Conservation (phyloP, 2,113 vertebrate genomes). For the Corydoras sp. region DNA sequence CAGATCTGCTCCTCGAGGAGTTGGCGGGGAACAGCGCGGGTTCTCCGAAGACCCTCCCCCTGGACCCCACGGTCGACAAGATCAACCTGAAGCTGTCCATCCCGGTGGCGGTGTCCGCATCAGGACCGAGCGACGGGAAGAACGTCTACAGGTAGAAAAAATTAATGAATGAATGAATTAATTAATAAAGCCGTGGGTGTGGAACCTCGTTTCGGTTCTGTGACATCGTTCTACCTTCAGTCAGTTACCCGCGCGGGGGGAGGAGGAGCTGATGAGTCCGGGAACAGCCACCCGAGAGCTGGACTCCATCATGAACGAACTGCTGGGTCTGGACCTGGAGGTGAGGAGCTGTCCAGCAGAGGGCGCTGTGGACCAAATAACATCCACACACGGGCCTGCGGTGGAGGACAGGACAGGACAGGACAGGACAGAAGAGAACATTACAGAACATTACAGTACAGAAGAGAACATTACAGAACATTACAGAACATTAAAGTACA, state of each 20-base stretch:
- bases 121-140: neutral
- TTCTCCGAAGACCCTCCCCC: conserved; percentile 11
- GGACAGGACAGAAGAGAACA: too few species aligned
- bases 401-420: too few species aligned
- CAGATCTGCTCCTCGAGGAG: conserved; percentile 65
- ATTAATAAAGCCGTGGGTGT: too few species aligned
- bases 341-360: conserved; percentile 33
- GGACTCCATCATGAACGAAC: conserved; percentile 59
- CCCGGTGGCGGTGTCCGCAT: neutral
- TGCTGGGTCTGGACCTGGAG: conserved; percentile 53
- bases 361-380: too few species aligned
- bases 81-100: conserved; percentile 19
- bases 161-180: too few species aligned
- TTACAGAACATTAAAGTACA: too few species aligned
- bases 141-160: conserved; percentile 46
- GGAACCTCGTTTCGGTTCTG: neutral
- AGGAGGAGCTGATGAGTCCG: conserved; percentile 25
- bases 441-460: too few species aligned
- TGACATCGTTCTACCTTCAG: conserved; percentile 40
- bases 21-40: conserved; percentile 45
- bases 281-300: conserved; percentile 59
- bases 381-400: too few species aligned
- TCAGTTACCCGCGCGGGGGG: conserved; percentile 46
- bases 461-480: too few species aligned
- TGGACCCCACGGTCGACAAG: conserved; percentile 11